Percentiles rank a stretch among this genome's conserved stretches.
These are phyloP conservation scores for Lepidotrigona ventralis DNA, from an alignment of 1,140 invertebrate genomes.

Conservation along the genomic window DNA sequence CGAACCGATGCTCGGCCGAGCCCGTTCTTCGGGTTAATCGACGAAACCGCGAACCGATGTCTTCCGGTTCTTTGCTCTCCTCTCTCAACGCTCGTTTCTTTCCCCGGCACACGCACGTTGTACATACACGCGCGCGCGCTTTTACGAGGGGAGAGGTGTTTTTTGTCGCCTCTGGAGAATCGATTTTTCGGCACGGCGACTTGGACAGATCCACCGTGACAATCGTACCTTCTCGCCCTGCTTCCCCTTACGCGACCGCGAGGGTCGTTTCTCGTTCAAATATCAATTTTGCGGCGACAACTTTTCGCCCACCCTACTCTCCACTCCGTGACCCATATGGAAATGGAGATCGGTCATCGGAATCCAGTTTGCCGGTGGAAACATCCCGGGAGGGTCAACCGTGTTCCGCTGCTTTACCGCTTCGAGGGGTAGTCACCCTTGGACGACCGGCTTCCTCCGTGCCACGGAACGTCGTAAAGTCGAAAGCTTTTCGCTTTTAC, in stretches of 20 bases:
- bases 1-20: slow-evolving; percentile 3
- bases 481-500: slow-evolving; percentile 75
- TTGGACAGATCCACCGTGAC: neutral
- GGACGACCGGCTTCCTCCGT: slow-evolving; percentile 4
- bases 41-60: slow-evolving; percentile 41
- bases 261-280: slow-evolving; percentile 60
- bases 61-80: slow-evolving; percentile 6
- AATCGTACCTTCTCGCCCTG: neutral
- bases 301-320: slow-evolving; percentile 55
- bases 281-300: slow-evolving; percentile 74
- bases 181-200: neutral
- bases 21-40: slow-evolving; percentile 20
- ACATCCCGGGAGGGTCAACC: slow-evolving; percentile 74
- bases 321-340: slow-evolving; percentile 69
- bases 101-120: neutral
- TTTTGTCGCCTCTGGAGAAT: neutral
- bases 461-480: slow-evolving; percentile 63
- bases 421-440: neutral
- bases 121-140: neutral
- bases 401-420: slow-evolving; percentile 16
- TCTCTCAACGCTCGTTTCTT: neutral
- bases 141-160: neutral
- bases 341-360: slow-evolving; percentile 77
- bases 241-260: too few relatives aligned
- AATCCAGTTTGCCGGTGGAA: slow-evolving; percentile 77